Evolutionary conservation across 2,113 vertebrate genomes (phyloP).

Genomic region (Aegypius monachus): DNA sequence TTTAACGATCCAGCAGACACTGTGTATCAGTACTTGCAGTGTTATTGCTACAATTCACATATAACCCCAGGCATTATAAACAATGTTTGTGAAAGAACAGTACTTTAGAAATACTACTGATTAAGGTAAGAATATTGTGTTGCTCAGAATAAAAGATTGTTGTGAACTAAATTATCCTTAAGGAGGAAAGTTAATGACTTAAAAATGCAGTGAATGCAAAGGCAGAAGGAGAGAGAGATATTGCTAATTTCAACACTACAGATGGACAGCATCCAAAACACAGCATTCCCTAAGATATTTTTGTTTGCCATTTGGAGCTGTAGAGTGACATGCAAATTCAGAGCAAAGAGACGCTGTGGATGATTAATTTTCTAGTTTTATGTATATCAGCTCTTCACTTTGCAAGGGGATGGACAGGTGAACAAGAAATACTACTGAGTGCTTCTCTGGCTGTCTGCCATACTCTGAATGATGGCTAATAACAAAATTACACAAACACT

Average conservation of each 20-base stretch:
- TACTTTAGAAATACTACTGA: background rate
- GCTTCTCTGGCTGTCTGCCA: conserved; percentile 7
- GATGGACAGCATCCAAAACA: background rate
- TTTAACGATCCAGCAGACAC: background rate
- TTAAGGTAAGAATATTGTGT: background rate
- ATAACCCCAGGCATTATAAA: background rate
- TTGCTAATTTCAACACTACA: background rate
- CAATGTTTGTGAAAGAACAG: background rate
- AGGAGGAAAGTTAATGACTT: background rate
- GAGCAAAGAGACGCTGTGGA: background rate
- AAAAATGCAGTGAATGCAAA: background rate
- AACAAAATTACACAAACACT: background rate
- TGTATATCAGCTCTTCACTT: background rate
- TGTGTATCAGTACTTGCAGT: background rate
- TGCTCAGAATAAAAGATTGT: background rate
- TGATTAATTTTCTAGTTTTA: background rate
- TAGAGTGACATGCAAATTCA: background rate
- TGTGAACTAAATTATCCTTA: background rate
- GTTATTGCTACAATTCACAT: background rate
- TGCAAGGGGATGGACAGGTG: background rate
- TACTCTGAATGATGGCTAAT: background rate
- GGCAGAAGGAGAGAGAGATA: background rate
- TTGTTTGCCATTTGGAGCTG: background rate
- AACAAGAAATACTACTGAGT: conserved; percentile 33
- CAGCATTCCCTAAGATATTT: background rate